Base-by-base conservation (phyloP, 2,888 invertebrate species). In the Argyra leucocephala region DNA sequence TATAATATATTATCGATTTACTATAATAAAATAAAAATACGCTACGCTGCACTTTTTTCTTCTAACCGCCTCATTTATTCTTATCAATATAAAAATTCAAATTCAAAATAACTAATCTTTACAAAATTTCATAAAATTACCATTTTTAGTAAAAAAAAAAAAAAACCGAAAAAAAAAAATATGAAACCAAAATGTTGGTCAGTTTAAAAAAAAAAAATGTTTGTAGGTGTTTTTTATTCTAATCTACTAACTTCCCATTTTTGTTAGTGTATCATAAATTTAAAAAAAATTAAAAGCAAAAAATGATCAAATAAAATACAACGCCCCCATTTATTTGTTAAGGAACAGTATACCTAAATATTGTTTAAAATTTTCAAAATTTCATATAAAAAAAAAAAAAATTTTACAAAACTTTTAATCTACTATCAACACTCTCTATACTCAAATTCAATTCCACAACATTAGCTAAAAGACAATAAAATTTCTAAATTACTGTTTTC, bases 311-410 rank as follows among this genome's bases (percentile, higher is more conserved):
- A 37, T 9, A 31, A 31, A 31, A 15, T 18, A 15, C 2, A 48
- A 48, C 48, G 48, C 48, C 48, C n/a, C 48, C 48, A 48, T 48
- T 48, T 48, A 48, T 48, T 18, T 48, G n/a, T 18, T 48, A 48
- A 12, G 5, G 9, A 48, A 48, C 48, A n/a, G 9, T 48, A 48
- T 18, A 2, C 12, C 12, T 15, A 48, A 48, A 18, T 48, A 18
- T n/a, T n/a, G n/a, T n/a, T n/a, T n/a, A n/a, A n/a, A n/a, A n/a
- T n/a, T n/a, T n/a, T n/a, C n/a, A n/a, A n/a, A n/a, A n/a, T n/a
- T n/a, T n/a, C n/a, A n/a, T n/a, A n/a, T n/a, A n/a, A n/a, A n/a
- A n/a, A n/a, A n/a, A n/a, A n/a, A n/a, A n/a, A n/a, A n/a, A n/a
- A n/a, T n/a, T n/a, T n/a, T n/a, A n/a, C n/a, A n/a, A 48, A 18